Conservation (phyloP, 2,113 vertebrate genomes). For the Festucalex cinctus region DNA sequence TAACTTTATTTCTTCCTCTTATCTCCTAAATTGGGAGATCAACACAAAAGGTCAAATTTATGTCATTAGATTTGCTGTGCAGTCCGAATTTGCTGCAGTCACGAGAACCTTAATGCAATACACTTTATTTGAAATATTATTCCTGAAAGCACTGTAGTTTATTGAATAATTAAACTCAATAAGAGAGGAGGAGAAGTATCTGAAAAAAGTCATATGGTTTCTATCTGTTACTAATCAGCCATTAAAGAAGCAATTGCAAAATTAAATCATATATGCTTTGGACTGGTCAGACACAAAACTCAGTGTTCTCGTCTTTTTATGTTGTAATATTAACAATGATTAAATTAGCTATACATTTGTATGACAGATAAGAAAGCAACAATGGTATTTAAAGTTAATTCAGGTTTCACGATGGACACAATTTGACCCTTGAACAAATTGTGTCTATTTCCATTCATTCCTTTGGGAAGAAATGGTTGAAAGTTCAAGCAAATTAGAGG, state of each 20-base stretch:
- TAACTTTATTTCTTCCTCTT: neutral
- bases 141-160: slow-evolving; percentile 23
- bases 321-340: neutral
- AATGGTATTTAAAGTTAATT: neutral
- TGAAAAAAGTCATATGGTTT: slow-evolving; percentile 38
- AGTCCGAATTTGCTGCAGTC: slow-evolving; percentile 11
- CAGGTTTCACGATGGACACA: neutral
- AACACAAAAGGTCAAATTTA: neutral
- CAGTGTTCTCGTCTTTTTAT: neutral
- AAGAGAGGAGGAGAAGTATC: slow-evolving; percentile 4
- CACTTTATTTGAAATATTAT: slow-evolving; percentile 14
- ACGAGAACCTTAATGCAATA: slow-evolving; percentile 26
- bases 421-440: neutral
- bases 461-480: neutral
- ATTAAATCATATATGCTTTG: slow-evolving; percentile 16
- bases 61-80: neutral
- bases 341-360: neutral
- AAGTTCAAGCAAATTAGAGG: neutral
- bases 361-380: neutral
- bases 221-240: slow-evolving; percentile 39
- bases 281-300: slow-evolving; percentile 18
- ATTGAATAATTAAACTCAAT: slow-evolving; percentile 16
- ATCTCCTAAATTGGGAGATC: neutral
- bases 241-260: slow-evolving; percentile 24
- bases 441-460: neutral